A percentile compares a stretch with the other conserved stretches of the same genome.
Conservation (phyloP, 1,140 invertebrate species). For the Lepidurus apus region DNA sequence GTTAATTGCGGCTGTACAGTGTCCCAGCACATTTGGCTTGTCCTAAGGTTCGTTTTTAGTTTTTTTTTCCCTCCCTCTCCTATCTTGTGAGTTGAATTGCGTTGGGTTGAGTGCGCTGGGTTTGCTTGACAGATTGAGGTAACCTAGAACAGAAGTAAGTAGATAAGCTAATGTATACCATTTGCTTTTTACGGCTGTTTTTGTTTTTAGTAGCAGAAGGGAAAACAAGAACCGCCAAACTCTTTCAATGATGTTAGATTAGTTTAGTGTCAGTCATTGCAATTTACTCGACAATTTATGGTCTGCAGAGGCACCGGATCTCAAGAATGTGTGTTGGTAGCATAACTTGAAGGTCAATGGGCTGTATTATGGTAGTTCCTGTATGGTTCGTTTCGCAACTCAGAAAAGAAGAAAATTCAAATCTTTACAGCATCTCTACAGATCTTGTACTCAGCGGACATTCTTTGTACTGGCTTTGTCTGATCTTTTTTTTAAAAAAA, state of each 20-base stretch:
- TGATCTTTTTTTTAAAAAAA: not conserved
- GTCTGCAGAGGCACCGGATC: not conserved
- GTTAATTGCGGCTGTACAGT: conserved; percentile 19
- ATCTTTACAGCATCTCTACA: not conserved
- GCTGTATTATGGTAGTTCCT: not conserved
- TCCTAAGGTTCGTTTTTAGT: not conserved
- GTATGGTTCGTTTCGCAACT: not conserved
- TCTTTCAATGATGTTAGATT: conserved; percentile 16
- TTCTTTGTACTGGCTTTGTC: not conserved
- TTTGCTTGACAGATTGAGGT: too few relatives aligned
- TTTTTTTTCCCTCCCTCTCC: not conserved
- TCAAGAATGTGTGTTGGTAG: not conserved
- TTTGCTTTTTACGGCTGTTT: conserved; percentile 16
- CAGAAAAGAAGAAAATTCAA: not conserved
- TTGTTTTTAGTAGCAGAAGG: not conserved
- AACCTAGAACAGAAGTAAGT: too few relatives aligned
- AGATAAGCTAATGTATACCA: conserved; percentile 13
- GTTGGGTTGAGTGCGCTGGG: not conserved
- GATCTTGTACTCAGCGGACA: not conserved
- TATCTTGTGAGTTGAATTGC: not conserved
- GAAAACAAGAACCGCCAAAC: not conserved
- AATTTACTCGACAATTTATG: not conserved
- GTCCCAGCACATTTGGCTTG: not conserved
- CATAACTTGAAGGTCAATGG: not conserved
- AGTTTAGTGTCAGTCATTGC: not conserved